Percentiles rank a stretch among this genome's conserved stretches.
Evolutionary conservation across 2,113 vertebrate genomes (phyloP).

Genomic region (Tauraco erythrolophus): DNA sequence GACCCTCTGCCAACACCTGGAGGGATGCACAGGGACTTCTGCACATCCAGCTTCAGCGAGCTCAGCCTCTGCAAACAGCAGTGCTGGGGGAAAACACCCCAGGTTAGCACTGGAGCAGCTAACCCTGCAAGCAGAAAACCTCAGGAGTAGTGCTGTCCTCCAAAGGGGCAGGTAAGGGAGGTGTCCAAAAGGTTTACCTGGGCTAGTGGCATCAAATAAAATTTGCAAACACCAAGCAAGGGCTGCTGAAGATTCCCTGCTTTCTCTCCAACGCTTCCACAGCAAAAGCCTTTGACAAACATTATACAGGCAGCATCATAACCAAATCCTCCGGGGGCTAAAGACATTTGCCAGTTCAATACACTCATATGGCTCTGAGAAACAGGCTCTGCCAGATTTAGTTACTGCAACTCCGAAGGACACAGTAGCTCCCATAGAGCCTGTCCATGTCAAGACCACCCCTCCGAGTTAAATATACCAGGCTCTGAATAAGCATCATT

Average conservation of each 20-base stretch:
- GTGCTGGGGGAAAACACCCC: not conserved
- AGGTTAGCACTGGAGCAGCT: not conserved
- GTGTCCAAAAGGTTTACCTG: not conserved
- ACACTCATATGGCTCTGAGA: not conserved
- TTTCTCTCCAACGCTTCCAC: not conserved
- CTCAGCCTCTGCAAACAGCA: not conserved
- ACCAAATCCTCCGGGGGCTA: not conserved
- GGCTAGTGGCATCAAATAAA: not conserved
- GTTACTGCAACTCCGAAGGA: not conserved
- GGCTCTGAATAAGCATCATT: not conserved
- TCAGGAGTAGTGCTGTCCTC: not conserved
- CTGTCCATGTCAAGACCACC: not conserved
- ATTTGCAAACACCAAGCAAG: not conserved
- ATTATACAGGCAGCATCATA: constrained; percentile 6
- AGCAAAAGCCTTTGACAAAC: constrained; percentile 3
- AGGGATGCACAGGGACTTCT: not conserved
- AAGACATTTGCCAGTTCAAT: constrained; percentile 32
- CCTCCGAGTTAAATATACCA: not conserved
- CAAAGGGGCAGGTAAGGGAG: not conserved
- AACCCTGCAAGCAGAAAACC: not conserved
- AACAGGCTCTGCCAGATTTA: not conserved
- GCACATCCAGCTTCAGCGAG: not conserved
- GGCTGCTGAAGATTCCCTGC: not conserved
- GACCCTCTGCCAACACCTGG: not conserved
- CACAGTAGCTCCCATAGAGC: not conserved